These are phyloP conservation scores for Cinara cedri DNA, from an alignment of 2,888 invertebrate genomes.

Conservation along the genomic window DNA sequence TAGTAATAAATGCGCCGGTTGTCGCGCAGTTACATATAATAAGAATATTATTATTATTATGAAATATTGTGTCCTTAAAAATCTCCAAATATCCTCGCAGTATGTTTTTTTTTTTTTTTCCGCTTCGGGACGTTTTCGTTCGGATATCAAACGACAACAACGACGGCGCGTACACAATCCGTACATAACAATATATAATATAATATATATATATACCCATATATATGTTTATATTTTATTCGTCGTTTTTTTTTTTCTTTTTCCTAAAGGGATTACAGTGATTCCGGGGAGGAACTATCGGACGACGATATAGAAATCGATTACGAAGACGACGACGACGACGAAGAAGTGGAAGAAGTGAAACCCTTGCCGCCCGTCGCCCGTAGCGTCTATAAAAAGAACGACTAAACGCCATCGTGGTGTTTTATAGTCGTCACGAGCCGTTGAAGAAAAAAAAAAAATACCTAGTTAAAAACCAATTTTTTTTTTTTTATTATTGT, in stretches of 20 bases:
- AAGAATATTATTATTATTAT: no score
- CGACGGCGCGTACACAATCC: not conserved
- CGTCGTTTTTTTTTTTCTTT: not conserved
- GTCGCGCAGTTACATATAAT: no score
- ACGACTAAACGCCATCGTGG: conserved; percentile 44
- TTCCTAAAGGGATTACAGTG: conserved; percentile 47
- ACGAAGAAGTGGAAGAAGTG: conserved; percentile 51
- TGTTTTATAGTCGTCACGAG: conserved; percentile 15
- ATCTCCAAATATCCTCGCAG: no score
- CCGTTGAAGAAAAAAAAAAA: conserved; percentile 37
- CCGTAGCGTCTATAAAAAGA: conserved; percentile 51
- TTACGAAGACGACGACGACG: conserved; percentile 55
- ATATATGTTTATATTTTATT: conserved; percentile 8
- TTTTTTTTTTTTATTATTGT: conserved; percentile 36
- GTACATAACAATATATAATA: not conserved
- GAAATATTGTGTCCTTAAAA: no score
- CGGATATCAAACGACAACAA: no score
- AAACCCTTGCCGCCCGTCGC: conserved; percentile 50
- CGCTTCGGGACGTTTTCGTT: no score
- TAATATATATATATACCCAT: not conserved
- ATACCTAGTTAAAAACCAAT: conserved; percentile 18
- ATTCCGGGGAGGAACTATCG: conserved; percentile 48
- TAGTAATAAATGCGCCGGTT: no score
- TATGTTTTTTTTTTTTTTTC: no score
- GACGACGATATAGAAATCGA: conserved; percentile 55